A percentile compares a stretch with the other conserved stretches of the same genome.
phyloP scores from a whole-genome alignment of 2,113 vertebrate species.

The Theristicus caerulescens region DNA sequence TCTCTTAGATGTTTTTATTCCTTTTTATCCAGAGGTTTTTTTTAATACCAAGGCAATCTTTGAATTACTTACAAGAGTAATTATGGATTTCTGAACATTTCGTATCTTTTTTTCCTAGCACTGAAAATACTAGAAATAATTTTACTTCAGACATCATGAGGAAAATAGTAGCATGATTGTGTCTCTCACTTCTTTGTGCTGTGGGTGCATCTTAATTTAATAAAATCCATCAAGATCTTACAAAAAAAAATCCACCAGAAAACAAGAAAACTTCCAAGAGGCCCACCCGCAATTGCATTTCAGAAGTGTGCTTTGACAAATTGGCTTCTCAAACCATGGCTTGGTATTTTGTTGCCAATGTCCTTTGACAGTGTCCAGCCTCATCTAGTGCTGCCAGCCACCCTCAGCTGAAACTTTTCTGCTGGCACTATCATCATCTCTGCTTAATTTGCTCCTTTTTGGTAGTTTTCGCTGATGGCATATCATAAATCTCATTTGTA shows the following conservation, averaged over 20 bases:
- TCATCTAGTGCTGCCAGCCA: not conserved
- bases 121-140: not conserved
- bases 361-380: not conserved
- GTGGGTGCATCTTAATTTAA: not conserved
- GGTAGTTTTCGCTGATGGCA: accelerated
- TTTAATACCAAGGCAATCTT: not conserved
- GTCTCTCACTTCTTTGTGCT: not conserved
- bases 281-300: accelerated
- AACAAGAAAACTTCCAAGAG: not conserved
- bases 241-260: not conserved
- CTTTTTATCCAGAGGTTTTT: not conserved
- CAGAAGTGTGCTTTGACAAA: not conserved
- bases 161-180: not conserved
- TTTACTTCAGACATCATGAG: not conserved
- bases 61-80: constrained; percentile 28
- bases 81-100: constrained; percentile 7
- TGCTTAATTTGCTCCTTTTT: not conserved
- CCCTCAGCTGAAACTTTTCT: not conserved
- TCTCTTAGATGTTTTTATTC: constrained; percentile 40
- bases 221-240: not conserved
- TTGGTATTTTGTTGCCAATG: not conserved
- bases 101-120: not conserved
- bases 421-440: not conserved
- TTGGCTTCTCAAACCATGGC: not conserved
- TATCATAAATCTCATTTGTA: not conserved